These are phyloP conservation scores for Trigoniulus corallinus DNA, from an alignment of 1,140 invertebrate genomes.

Conservation along the genomic window DNA sequence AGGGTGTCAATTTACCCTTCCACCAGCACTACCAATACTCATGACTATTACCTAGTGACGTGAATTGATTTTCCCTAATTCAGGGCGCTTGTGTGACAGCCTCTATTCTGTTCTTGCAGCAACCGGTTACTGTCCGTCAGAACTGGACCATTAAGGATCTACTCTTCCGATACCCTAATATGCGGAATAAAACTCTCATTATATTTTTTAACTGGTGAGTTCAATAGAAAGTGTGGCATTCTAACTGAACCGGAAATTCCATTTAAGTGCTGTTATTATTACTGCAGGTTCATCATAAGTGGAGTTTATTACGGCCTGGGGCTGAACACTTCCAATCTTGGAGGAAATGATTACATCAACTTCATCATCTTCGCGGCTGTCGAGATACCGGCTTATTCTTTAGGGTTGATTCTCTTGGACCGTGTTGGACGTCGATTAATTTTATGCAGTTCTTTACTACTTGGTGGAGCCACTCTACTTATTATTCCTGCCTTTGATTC, in stretches of 20 bases:
- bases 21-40: no score
- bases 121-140: background rate
- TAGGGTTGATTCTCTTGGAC: constrained; percentile 48
- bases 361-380: constrained; percentile 56
- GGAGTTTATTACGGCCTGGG: constrained; percentile 66
- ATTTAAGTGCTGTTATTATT: background rate
- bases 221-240: no score
- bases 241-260: no score
- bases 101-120: background rate
- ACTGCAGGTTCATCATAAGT: constrained; percentile 52
- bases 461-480: background rate
- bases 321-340: constrained; percentile 55
- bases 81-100: no score
- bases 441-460: background rate
- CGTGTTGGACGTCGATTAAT: constrained; percentile 45
- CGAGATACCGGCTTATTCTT: constrained; percentile 54
- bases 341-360: constrained; percentile 54
- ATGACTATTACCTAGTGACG: background rate
- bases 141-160: background rate
- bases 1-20: no score
- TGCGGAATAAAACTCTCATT: background rate
- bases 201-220: background rate
- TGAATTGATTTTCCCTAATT: no score
- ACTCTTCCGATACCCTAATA: background rate
- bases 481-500: background rate